Base-by-base conservation (phyloP, 53 echinoderm and acorn worm genomes). In the Antedon mediterranea region DNA sequence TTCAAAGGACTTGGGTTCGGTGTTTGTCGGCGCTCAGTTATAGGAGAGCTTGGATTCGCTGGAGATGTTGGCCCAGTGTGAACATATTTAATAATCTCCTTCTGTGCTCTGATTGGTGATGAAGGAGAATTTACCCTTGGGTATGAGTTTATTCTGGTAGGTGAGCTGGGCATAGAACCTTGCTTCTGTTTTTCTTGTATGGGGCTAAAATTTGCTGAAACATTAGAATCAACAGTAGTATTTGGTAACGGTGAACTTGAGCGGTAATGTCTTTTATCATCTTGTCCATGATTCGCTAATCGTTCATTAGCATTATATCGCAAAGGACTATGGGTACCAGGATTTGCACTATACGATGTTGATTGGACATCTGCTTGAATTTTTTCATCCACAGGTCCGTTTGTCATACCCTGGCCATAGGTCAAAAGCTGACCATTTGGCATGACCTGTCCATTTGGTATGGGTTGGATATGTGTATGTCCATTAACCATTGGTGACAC, bases 71-170 rank as follows among this genome's bases (percentile, higher is more conserved):
- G 32, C 34, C 71, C 28, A 28, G 76, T 76, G 43, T 76, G 77
- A 29, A 90, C 76, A 71, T 74, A 87, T 83, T 79, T 71, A 15
- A 90, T 76, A 28, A 85, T 84, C 73, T 90, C 87, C 77, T 90
- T 87, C 74, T 90, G 83, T 26, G 90, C 90, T 43, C 87, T 79
- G 34, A 90, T 73, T 3, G 90, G 90, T 74, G 85, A 82, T 0
- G 90, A 18, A 57, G 57, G 57, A 2, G 57, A 57, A 8, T 57
- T 13, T 23, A 57, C 57, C 23, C 23, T 57, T 57, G 57, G 57
- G 23, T 57, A 57, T 8, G 57, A 57, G 11, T 6, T 11, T 18
- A 18, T 23, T 26, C 57, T 57, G 57, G 57, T 57, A 3, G 57
- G 57, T 57, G 57, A 57, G 15, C 57, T 26, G 9, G 57, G 23